phyloP scores from a whole-genome alignment of 1,140 invertebrate species.

The Scaptomyza montana region DNA sequence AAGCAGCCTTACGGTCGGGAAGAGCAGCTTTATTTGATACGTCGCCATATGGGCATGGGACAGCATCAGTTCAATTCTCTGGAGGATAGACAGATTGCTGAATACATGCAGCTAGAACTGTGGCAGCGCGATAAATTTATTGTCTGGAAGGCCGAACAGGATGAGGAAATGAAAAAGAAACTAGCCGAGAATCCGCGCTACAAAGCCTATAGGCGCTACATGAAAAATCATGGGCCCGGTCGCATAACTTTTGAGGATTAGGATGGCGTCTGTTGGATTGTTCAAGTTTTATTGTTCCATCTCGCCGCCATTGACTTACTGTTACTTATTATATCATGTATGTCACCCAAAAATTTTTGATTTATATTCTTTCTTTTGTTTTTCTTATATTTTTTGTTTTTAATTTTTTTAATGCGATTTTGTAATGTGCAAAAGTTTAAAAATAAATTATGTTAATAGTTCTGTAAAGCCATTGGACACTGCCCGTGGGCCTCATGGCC shows the following conservation, averaged over 20 bases:
- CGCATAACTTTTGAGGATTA: conserved; percentile 91
- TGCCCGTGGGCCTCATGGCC: conserved; percentile 29
- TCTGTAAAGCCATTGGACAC: conserved; percentile 21
- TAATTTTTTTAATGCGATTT: conserved; percentile 18
- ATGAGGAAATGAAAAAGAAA: conserved; percentile 92
- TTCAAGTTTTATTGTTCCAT: conserved; percentile 74
- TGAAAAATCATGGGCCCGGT: conserved; percentile 91
- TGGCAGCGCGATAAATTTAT: conserved; percentile 93
- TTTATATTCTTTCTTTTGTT: conserved; percentile 4
- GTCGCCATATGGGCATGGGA: conserved; percentile 90
- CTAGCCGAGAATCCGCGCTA: conserved; percentile 91
- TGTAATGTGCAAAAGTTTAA: conserved; percentile 43
- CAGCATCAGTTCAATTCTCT: conserved; percentile 88
- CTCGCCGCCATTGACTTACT: conserved; percentile 20
- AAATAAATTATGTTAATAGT: conserved; percentile 61
- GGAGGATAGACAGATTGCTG: conserved; percentile 89
- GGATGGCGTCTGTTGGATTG: conserved; percentile 27
- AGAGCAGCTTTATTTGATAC: conserved; percentile 93
- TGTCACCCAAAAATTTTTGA: conserved; percentile 9
- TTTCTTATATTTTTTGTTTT: conserved; percentile 32
- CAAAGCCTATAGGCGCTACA: conserved; percentile 91
- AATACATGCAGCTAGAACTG: conserved; percentile 90
- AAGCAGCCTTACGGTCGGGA: conserved; percentile 91
- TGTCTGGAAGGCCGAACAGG: conserved; percentile 91
- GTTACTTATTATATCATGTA: conserved; percentile 34